Evolutionary conservation across 2,113 vertebrate genomes (phyloP).

Genomic region (Mesoclemmys tuberculata): DNA sequence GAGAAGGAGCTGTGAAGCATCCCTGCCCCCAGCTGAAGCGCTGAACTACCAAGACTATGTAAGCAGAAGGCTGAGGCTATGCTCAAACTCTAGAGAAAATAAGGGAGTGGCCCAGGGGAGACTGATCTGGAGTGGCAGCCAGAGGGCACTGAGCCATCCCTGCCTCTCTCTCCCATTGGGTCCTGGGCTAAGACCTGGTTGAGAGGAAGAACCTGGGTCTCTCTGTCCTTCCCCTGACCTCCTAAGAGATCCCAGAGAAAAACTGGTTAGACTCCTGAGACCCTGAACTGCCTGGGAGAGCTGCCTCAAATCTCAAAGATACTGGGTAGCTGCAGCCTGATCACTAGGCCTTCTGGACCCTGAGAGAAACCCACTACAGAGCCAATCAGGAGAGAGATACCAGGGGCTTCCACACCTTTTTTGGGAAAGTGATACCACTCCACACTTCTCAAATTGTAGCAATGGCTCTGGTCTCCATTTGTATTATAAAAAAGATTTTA

Average conservation of each 20-base stretch:
- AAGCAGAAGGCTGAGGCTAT: neutral
- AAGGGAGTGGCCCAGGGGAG: neutral
- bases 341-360: neutral
- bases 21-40: neutral
- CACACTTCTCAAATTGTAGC: neutral
- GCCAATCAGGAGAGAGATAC: neutral
- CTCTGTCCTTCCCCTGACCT: neutral
- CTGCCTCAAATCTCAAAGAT: neutral
- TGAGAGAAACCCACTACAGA: neutral
- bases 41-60: neutral
- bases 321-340: neutral
- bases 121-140: neutral
- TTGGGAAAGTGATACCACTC: neutral
- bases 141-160: neutral
- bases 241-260: neutral
- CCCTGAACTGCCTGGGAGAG: neutral
- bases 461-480: neutral
- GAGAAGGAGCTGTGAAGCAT: neutral
- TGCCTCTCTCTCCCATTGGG: neutral
- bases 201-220: neutral
- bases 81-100: neutral
- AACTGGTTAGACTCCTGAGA: neutral
- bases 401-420: neutral
- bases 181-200: neutral
- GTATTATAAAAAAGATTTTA: neutral